phyloP scores from a whole-genome alignment of 2,797 vertebrate genomes.

The Pseudochirops corinnae region DNA sequence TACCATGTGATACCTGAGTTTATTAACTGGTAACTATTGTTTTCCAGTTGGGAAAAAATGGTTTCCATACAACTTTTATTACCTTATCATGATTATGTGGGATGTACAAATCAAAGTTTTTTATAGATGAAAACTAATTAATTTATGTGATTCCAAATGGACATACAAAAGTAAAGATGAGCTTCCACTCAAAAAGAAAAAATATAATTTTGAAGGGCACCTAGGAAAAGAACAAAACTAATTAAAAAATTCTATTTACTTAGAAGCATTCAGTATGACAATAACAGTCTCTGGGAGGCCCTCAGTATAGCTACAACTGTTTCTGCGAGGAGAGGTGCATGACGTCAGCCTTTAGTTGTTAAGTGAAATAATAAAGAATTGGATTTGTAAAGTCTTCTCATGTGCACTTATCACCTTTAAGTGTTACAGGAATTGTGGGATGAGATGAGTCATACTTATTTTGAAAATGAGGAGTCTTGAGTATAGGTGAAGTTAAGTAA shows the following conservation, averaged over 20 bases:
- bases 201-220: neutral
- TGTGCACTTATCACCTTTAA: neutral
- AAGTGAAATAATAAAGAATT: neutral
- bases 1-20: neutral
- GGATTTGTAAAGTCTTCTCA: neutral
- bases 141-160: neutral
- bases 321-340: neutral
- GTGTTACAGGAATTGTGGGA: neutral
- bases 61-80: neutral
- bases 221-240: neutral
- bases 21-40: neutral
- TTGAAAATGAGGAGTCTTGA: neutral
- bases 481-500: neutral
- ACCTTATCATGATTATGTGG: neutral
- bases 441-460: neutral
- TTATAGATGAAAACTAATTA: neutral
- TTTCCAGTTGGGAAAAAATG: neutral
- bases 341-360: neutral
- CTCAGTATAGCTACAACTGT: neutral
- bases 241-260: slow-evolving; percentile 93
- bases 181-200: neutral
- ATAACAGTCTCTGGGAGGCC: slow-evolving; percentile 78
- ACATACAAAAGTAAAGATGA: neutral
- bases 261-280: slow-evolving; percentile 95
- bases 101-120: neutral